phyloP scores from a whole-genome alignment of 2,113 vertebrate genomes.

The Tonatia bakeri region DNA sequence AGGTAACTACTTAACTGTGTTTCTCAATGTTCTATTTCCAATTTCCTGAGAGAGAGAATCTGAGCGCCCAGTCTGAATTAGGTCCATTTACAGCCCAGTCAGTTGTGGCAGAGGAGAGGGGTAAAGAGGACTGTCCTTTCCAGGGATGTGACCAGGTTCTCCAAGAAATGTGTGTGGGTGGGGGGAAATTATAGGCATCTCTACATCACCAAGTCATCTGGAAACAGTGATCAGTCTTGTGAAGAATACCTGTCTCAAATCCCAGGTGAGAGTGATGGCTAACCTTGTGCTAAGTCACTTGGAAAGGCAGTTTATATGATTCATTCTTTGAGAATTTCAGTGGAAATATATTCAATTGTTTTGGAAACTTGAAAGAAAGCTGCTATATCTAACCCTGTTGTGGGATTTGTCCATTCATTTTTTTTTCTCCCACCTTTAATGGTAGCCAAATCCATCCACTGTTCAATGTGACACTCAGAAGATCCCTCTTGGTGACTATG shows the following conservation, averaged over 20 bases:
- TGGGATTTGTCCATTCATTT: not conserved
- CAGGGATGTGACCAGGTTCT: not conserved
- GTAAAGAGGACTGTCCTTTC: not conserved
- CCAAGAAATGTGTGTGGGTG: not conserved
- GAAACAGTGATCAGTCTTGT: not conserved
- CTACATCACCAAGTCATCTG: not conserved
- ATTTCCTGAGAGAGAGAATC: not conserved
- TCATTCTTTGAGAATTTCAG: conserved; percentile 10
- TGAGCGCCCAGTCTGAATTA: not conserved
- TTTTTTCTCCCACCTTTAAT: not conserved
- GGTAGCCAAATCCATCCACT: not conserved
- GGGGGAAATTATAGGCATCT: not conserved
- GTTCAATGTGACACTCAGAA: not conserved
- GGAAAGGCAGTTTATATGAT: not conserved
- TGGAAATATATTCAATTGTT: not conserved
- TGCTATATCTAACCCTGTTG: not conserved
- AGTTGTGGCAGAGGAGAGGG: not conserved
- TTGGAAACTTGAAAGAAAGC: not conserved
- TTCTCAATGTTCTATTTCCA: not conserved
- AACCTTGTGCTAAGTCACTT: not conserved
- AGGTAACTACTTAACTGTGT: not conserved
- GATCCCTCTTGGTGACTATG: not conserved
- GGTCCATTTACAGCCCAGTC: not conserved
- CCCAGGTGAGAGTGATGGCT: not conserved
- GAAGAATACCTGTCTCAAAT: not conserved